Percentiles rank a stretch among this genome's conserved stretches.
These are phyloP conservation scores for Caiman crocodilus DNA, from an alignment of 2,797 vertebrate genomes.

Conservation along the genomic window DNA sequence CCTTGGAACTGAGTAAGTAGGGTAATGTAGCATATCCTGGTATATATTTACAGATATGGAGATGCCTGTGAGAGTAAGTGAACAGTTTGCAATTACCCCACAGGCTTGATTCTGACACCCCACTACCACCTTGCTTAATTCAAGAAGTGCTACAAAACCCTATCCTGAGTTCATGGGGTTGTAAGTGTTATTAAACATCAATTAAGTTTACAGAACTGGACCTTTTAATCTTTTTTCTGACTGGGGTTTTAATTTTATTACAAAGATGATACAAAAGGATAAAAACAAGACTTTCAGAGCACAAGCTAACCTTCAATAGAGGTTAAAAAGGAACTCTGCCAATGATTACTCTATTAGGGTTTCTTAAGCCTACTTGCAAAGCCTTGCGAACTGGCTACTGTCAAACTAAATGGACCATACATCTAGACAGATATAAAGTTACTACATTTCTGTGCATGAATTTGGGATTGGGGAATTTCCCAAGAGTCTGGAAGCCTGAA, in stretches of 20 bases:
- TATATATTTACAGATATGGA: neutral
- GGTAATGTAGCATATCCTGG: neutral
- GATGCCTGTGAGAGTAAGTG: neutral
- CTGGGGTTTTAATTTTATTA: neutral
- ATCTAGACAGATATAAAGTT: neutral
- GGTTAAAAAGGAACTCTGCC: neutral
- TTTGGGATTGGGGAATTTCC: neutral
- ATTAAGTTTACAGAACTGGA: neutral
- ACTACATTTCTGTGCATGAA: fast-evolving
- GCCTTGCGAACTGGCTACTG: neutral
- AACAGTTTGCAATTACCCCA: neutral
- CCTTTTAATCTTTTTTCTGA: neutral
- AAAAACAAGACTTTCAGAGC: neutral
- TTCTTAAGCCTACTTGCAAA: too few species aligned
- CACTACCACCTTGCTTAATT: too few species aligned
- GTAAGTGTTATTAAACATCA: too few species aligned
- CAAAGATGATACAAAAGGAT: fast-evolving
- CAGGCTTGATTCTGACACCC: too few species aligned
- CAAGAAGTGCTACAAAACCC: too few species aligned
- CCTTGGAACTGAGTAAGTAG: too few species aligned
- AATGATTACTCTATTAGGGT: neutral
- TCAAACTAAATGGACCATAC: neutral
- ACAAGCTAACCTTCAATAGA: neutral
- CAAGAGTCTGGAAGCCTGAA: too few species aligned
- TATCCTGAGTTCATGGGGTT: too few species aligned